Percentiles rank a stretch among this genome's conserved stretches.
Conservation (phyloP, 2,888 invertebrate genomes). For the Acanthacorydalis orientalis region DNA sequence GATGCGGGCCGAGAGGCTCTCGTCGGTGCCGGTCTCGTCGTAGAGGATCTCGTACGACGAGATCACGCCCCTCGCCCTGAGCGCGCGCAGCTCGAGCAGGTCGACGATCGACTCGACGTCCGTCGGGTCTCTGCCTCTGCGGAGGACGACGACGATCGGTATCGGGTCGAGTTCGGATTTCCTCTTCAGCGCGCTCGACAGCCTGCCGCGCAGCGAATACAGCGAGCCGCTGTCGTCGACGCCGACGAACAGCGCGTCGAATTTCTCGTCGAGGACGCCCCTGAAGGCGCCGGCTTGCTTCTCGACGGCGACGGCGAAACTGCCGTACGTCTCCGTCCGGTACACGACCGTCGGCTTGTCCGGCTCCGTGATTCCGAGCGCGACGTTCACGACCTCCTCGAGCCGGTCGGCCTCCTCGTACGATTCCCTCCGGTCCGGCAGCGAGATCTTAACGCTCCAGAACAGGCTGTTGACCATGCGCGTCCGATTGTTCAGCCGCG, state of each 20-base stretch:
- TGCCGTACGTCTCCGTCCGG: conserved; percentile 17
- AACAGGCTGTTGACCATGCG: conserved; percentile 17
- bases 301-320: conserved; percentile 20
- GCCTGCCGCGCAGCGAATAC: too few species aligned
- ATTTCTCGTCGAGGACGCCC: conserved; percentile 17
- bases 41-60: conserved; percentile 25
- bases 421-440: conserved; percentile 26
- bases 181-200: too few species aligned
- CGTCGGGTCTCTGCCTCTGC: conserved; percentile 12
- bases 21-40: conserved; percentile 21
- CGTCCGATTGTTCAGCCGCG: conserved; percentile 20
- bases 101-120: conserved; percentile 4
- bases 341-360: conserved; percentile 1
- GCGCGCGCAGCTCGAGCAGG: conserved; percentile 10
- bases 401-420: conserved; percentile 20
- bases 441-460: conserved; percentile 46
- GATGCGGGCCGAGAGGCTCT: conserved; percentile 20
- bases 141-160: conserved; percentile 18
- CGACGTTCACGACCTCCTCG: conserved; percentile 13
- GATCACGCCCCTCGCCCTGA: conserved; percentile 14
- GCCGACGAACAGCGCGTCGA: too few species aligned
- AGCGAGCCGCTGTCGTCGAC: too few species aligned
- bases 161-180: conserved; percentile 16
- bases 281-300: conserved; percentile 12
- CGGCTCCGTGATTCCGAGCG: conserved; percentile 8